Conservation (phyloP, 2,797 vertebrate genomes). For the Dipus sagitta region DNA sequence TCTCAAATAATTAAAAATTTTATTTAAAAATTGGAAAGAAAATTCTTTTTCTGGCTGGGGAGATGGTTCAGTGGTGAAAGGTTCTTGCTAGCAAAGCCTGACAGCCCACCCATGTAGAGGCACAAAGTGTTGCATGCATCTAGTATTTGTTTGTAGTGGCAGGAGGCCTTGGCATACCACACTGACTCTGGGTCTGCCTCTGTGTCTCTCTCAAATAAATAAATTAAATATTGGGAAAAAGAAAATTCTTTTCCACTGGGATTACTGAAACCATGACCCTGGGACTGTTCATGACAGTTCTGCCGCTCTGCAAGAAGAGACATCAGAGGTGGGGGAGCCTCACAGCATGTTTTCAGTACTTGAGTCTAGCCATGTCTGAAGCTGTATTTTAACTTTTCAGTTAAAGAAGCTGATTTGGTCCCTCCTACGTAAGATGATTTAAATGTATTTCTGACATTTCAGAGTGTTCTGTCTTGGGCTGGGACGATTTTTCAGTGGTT, state of each 20-base stretch:
- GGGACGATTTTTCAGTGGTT: not conserved
- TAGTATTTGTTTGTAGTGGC: no score
- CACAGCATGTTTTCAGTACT: not conserved
- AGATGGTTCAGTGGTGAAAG: no score
- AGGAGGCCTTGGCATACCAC: no score
- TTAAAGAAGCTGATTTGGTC: not conserved
- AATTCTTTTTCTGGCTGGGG: no score
- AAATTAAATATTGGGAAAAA: not conserved
- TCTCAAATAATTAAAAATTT: no score
- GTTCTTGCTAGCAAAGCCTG: no score
- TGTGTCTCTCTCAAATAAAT: no score
- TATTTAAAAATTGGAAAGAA: no score
- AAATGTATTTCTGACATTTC: not conserved
- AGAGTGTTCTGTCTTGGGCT: not conserved
- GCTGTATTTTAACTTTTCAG: not conserved
- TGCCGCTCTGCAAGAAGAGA: not conserved
- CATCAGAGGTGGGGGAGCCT: fast-evolving
- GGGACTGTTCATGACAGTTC: not conserved
- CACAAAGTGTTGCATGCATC: no score
- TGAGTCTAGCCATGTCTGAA: not conserved
- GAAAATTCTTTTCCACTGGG: not conserved
- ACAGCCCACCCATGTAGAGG: no score
- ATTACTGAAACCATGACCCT: not conserved
- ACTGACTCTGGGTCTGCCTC: no score
- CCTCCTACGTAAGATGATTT: not conserved